Conservation (phyloP, 1,140 invertebrate species). For the Magallana ariakensis region DNA sequence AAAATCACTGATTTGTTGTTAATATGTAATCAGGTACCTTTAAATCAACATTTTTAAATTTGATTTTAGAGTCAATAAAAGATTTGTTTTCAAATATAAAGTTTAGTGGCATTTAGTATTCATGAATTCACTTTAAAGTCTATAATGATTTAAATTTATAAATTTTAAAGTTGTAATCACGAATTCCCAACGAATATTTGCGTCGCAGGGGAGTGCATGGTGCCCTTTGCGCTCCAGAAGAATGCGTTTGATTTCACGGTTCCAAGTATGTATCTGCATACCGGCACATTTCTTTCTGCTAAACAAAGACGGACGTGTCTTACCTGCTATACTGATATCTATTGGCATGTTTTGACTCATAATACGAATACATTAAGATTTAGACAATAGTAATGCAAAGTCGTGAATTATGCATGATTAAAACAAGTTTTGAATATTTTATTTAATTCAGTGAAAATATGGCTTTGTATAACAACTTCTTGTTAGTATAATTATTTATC, state of each 20-base stretch:
- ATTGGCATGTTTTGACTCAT: not conserved
- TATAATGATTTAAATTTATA: not conserved
- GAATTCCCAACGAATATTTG: not conserved
- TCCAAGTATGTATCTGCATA: constrained; percentile 24
- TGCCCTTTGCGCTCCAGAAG: not conserved
- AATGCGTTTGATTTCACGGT: constrained; percentile 22
- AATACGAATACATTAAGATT: no score
- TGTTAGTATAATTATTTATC: no score
- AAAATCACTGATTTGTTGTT: no score
- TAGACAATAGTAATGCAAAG: no score
- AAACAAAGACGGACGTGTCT: not conserved
- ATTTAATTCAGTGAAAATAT: not conserved
- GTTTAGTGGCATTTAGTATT: not conserved
- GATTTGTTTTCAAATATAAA: not conserved
- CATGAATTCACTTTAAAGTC: not conserved
- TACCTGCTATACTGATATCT: not conserved
- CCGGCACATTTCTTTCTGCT: not conserved
- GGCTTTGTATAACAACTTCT: no score
- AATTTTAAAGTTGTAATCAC: not conserved
- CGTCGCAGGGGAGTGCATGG: not conserved
- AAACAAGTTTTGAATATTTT: not conserved
- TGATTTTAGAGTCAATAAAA: no score
- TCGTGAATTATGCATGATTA: no score
- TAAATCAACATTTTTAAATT: no score
- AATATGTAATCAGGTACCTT: no score